Conservation (phyloP, 2,113 vertebrate genomes). For the Malurus alboscapulatus region DNA sequence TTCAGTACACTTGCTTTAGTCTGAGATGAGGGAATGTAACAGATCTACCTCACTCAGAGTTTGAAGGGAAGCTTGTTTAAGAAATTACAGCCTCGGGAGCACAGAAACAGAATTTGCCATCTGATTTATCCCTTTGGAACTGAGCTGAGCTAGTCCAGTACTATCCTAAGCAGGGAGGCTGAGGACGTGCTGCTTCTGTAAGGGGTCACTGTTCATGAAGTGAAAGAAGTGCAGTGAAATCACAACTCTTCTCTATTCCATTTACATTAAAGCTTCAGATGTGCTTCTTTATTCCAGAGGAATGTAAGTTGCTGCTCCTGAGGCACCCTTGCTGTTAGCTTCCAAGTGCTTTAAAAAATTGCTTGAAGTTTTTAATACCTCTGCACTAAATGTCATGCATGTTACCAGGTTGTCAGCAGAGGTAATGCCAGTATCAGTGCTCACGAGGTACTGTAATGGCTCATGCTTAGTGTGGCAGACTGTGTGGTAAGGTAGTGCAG, state of each 20-base stretch:
- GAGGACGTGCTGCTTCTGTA: not conserved
- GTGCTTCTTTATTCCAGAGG: not conserved
- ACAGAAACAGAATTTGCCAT: not conserved
- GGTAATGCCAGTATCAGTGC: not conserved
- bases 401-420: not conserved
- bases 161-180: not conserved
- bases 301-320: not conserved
- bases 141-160: not conserved
- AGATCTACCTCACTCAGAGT: not conserved
- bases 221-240: not conserved
- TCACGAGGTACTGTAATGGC: not conserved
- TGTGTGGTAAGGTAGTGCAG: not conserved
- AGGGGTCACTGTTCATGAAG: not conserved
- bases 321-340: not conserved
- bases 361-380: not conserved
- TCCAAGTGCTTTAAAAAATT: not conserved
- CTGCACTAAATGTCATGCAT: not conserved
- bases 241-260: not conserved
- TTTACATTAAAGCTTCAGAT: not conserved
- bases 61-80: not conserved
- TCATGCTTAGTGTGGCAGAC: not conserved
- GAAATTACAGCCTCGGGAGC: not conserved
- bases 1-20: not conserved
- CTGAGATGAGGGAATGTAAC: not conserved
- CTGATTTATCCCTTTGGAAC: not conserved